Conservation (phyloP, 1,140 invertebrate genomes). For the Anthonomus grandis region DNA sequence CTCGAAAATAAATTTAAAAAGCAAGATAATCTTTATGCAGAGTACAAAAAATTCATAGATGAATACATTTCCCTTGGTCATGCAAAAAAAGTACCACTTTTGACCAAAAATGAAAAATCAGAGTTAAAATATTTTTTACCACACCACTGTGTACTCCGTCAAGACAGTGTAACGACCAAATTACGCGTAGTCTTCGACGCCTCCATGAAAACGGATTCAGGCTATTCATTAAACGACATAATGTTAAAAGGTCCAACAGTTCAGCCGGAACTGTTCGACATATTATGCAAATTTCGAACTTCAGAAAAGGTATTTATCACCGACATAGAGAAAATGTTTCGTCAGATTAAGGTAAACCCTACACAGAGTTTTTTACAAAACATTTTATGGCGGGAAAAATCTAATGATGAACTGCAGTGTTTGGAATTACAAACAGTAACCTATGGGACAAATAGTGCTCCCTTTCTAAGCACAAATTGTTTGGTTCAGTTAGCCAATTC, state of each 20-base stretch:
- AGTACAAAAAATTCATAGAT: constrained; percentile 38
- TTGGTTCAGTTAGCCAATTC: constrained; percentile 37
- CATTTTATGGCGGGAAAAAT: constrained; percentile 45
- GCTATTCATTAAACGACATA: constrained; percentile 41
- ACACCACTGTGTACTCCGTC: constrained; percentile 47
- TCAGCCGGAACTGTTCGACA: constrained; percentile 44
- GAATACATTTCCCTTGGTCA: constrained; percentile 38
- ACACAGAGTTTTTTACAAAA: constrained; percentile 39
- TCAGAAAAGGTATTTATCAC: constrained; percentile 35
- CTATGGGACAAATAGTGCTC: constrained; percentile 42
- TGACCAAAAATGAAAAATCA: not conserved
- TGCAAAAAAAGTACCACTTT: constrained; percentile 28
- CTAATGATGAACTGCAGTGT: constrained; percentile 28
- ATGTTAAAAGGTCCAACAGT: constrained; percentile 42
- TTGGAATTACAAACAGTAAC: constrained; percentile 45
- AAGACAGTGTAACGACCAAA: constrained; percentile 37
- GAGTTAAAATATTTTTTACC: constrained; percentile 44
- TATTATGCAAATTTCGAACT: constrained; percentile 45
- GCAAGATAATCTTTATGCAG: not conserved
- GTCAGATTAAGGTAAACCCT: constrained; percentile 41
- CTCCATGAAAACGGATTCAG: constrained; percentile 35
- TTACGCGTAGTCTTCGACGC: constrained; percentile 47
- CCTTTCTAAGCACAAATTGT: constrained; percentile 36
- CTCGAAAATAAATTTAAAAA: constrained; percentile 22
- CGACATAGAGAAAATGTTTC: constrained; percentile 49